phyloP scores from a whole-genome alignment of 53 echinoderm and acorn worm species.

The Echinometra lucunter region DNA sequence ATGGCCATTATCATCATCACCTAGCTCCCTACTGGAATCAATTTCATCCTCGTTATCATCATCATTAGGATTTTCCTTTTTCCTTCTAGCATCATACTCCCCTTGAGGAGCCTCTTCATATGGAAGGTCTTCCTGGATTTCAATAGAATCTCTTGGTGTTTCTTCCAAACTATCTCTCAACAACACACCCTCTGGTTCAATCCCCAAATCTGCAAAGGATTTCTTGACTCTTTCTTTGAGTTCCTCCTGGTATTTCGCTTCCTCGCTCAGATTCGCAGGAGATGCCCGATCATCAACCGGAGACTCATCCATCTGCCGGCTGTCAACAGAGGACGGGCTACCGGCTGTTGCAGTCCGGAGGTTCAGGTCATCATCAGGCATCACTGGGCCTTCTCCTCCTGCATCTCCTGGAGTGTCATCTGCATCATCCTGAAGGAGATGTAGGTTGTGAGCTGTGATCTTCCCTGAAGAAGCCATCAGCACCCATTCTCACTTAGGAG shows the following conservation, averaged over 20 bases:
- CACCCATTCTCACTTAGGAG: slow-evolving; percentile 25
- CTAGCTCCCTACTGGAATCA: slow-evolving; percentile 11
- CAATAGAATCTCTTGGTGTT: slow-evolving; percentile 44
- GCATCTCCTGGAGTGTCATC: slow-evolving; percentile 19
- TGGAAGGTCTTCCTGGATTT: slow-evolving; percentile 68
- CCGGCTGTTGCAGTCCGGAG: slow-evolving; percentile 56
- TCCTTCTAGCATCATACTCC: slow-evolving; percentile 56
- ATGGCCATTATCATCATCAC: slow-evolving; percentile 16
- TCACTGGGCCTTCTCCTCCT: slow-evolving; percentile 39
- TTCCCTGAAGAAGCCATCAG: slow-evolving; percentile 65
- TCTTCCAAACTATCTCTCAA: slow-evolving; percentile 75
- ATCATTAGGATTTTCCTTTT: background rate
- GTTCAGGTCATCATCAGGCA: slow-evolving; percentile 32
- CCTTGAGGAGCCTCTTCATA: slow-evolving; percentile 44
- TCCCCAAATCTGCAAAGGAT: slow-evolving; percentile 92
- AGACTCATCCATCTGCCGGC: slow-evolving; percentile 86
- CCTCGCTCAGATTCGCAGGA: slow-evolving; percentile 73
- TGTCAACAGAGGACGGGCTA: slow-evolving; percentile 82
- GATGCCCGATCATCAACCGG: slow-evolving; percentile 76
- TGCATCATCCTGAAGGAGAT: slow-evolving; percentile 42
- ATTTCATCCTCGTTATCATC: slow-evolving; percentile 32
- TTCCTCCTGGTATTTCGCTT: slow-evolving; percentile 89
- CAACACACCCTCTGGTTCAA: slow-evolving; percentile 86
- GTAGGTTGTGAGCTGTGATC: slow-evolving; percentile 61
- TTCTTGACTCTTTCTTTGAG: slow-evolving; percentile 83